These are phyloP conservation scores for Eumacrocentrus americanus DNA, from an alignment of 2,888 invertebrate species.

Conservation along the genomic window DNA sequence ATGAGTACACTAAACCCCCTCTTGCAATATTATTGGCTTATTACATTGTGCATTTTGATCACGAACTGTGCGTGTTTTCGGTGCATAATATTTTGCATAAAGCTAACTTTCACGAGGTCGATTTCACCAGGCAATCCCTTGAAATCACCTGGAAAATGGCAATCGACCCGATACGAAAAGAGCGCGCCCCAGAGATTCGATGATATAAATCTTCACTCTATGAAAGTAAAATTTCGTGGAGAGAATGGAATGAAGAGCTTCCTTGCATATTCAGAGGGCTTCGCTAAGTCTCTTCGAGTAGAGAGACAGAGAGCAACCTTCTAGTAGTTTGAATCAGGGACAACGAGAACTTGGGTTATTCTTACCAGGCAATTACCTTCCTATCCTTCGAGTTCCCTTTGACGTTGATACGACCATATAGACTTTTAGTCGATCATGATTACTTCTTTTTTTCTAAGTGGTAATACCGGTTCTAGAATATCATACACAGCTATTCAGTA, in stretches of 20 bases:
- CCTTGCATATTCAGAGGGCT: constrained; percentile 1
- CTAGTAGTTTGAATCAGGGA: neutral
- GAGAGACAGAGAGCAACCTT: neutral
- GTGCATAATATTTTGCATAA: neutral
- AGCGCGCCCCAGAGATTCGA: neutral
- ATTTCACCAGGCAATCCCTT: constrained; percentile 2
- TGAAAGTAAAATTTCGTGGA: constrained; percentile 19
- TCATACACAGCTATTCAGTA: neutral
- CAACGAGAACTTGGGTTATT: neutral
- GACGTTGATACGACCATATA: neutral
- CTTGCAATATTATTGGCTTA: too few species aligned
- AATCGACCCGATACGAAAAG: constrained; percentile 1
- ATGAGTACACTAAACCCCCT: too few species aligned
- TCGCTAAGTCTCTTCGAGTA: constrained; percentile 5
- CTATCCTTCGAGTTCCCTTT: too few species aligned
- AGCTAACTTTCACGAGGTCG: neutral
- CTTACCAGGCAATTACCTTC: constrained; percentile 12
- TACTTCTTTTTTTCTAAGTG: neutral
- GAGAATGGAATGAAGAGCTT: too few species aligned
- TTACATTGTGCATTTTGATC: neutral
- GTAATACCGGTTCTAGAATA: neutral
- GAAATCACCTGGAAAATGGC: constrained; percentile 9
- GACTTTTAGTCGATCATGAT: neutral
- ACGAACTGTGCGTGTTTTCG: neutral
- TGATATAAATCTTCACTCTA: constrained; percentile 12